Percentiles rank a stretch among this genome's conserved stretches.
Conservation (phyloP, 2,797 vertebrate species). For the Lepidocolaptes lacrymiger region DNA sequence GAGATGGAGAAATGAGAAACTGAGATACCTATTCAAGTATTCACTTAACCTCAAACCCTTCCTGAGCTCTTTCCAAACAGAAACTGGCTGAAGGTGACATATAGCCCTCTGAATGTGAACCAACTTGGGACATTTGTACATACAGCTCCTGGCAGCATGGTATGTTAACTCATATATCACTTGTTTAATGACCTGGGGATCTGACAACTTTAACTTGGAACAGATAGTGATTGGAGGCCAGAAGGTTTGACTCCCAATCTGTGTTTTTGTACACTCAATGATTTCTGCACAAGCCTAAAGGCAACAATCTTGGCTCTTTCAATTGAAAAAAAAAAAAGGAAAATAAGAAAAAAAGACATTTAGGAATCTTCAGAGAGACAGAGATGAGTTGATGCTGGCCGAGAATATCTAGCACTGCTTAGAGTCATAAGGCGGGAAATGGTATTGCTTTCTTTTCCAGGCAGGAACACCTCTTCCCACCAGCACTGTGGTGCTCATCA, state of each 20-base stretch:
- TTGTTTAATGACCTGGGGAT: not conserved
- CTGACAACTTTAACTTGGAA: not conserved
- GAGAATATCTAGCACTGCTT: not conserved
- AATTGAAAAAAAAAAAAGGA: not conserved
- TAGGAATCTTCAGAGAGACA: not conserved
- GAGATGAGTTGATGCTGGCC: not conserved
- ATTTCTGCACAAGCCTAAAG: not conserved
- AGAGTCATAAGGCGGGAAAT: not conserved
- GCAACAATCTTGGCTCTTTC: not conserved
- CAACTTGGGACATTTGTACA: not conserved
- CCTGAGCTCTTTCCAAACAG: not conserved
- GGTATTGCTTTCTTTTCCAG: not conserved
- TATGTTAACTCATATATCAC: not conserved
- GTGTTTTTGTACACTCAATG: not conserved
- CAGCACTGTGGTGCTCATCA: not conserved
- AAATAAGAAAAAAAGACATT: not conserved
- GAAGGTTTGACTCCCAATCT: not conserved
- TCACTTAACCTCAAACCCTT: not conserved
- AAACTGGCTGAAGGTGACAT: not conserved
- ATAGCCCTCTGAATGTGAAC: not conserved
- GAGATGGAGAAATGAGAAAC: not conserved
- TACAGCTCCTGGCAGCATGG: not conserved
- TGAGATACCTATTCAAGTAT: not conserved
- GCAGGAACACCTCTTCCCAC: not conserved
- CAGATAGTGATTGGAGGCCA: not conserved